Evolutionary conservation across 1,140 invertebrate genomes (phyloP), one percentile per base, ranked within the genome.

Genomic region (Drosophila truncata): DNA sequence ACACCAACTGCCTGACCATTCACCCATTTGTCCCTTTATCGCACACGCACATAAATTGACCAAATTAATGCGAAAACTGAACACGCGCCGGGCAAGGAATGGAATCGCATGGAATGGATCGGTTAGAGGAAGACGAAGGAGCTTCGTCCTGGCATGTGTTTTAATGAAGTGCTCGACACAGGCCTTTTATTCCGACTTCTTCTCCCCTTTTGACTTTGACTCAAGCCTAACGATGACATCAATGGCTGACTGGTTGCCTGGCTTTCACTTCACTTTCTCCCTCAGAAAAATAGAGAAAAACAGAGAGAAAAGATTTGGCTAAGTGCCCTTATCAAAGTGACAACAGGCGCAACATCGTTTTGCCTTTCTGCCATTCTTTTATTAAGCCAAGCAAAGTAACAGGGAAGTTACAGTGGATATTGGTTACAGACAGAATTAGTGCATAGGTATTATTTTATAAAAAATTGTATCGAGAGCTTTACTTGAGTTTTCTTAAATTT

Each of bases 321-420:
- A 88, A 88, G 85, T 88, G 84, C 77, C 84, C 65, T 90, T 87
- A 88, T 88, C 84, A 90, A 80, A 84, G 80, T 80, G 79, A 84
- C 77, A 88, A 84, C 85, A 88, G 84, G 85, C 84, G 49, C 84
- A 57, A 41, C 57, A 66, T 75, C 61, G 62, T 65, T 81, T 50
- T 60, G 14, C 59, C 50, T 63, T 58, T 49, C 25, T 50, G 18
- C 42, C 29, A 46, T 42, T 55, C 33, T 37, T 61, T 60, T 82
- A 58, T 79, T 72, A 29, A 39, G 69, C 39, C 20, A 55, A 23
- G 52, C n/a, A 55, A 35, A 35, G 8, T 9, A 20, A 16, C 25
- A 29, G 35, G 33, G 20, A 7, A 14, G 25, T 27, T 44, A 62
- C 57, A 65, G 41, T 46, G n/a, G 18, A n/a, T 20, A 35, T 37